Evolutionary conservation across 2,888 invertebrate species (phyloP).

Genomic region (Coecobrya sp.): DNA sequence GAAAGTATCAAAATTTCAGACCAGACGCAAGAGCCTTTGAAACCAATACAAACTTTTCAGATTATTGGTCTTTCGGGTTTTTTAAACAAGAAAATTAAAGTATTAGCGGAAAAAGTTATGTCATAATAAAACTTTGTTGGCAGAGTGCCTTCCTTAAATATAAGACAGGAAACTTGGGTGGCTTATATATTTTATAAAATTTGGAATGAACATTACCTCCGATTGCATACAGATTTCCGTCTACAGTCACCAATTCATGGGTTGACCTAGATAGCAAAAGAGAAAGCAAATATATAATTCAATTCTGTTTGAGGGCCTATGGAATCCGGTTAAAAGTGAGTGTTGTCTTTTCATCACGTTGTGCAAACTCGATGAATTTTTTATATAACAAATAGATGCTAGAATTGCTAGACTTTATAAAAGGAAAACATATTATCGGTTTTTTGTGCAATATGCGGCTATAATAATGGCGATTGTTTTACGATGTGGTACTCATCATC

Average conservation of each 20-base stretch:
- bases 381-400: no score
- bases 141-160: neutral
- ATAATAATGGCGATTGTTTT: neutral
- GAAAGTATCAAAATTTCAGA: no score
- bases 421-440: neutral
- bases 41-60: neutral
- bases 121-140: conserved; percentile 45
- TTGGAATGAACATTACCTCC: conserved; percentile 88
- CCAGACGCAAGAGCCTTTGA: no score
- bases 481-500: no score
- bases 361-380: no score
- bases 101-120: conserved; percentile 19
- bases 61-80: conserved; percentile 7
- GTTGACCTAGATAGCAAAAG: conserved; percentile 89
- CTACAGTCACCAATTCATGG: conserved; percentile 91
- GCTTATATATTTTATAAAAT: no score
- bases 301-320: neutral
- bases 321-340: no score
- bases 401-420: neutral
- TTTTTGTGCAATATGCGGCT: neutral
- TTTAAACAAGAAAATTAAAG: neutral
- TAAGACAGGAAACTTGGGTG: no score
- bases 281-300: conserved; percentile 1
- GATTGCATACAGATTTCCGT: conserved; percentile 90
- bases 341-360: no score